Evolutionary conservation across 2,888 invertebrate genomes (phyloP), one percentile per base, ranked within the genome.

Genomic region (Calameuta filiformis): DNA sequence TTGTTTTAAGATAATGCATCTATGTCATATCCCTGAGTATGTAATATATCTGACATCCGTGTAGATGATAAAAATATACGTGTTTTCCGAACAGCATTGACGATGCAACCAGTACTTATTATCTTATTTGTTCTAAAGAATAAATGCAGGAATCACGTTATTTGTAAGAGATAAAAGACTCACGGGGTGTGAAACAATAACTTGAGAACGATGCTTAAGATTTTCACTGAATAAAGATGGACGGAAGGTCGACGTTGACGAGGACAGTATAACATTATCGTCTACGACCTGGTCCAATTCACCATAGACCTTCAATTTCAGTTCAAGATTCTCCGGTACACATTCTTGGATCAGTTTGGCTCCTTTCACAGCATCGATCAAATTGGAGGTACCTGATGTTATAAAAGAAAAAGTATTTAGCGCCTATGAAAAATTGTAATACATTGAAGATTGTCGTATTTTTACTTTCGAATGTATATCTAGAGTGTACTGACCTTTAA

Each of bases 311-410:
- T 95, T 95, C 81, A 94, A 94, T 90, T 99, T 99, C 85, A 98
- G 90, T 0, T 97, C 96, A 35, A 98, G 91, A 83, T 94, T 95
- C 92, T 99, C 99, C 2, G 98, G 98, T 1, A 98, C 96, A 91
- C 98, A 98, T 93, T 99, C 99, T 92, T 99, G 97, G 68, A 98
- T 94, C 82, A 97, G 95, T 76, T 96, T 92, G 0, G 98, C 96
- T 79, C 94, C 95, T 87, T 95, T 95, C 0, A 96, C 94, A 40
- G 96, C 94, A 33, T 95, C 94, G 68, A 93, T 94, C 76, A 98
- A 90, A 85, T 94, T 94, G 0, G 93, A 94, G 0, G 95, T 94
- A 11, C 95, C 96, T 94, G 90, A 31, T 11, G 9, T 71, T 31
- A 33, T 71, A 68, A 35, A 77, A 30, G 23, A 56, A 23, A 56